Percentiles rank a stretch among this genome's conserved stretches.
Evolutionary conservation across 2,113 vertebrate species (phyloP).

Genomic region (Chaetodon auriga): DNA sequence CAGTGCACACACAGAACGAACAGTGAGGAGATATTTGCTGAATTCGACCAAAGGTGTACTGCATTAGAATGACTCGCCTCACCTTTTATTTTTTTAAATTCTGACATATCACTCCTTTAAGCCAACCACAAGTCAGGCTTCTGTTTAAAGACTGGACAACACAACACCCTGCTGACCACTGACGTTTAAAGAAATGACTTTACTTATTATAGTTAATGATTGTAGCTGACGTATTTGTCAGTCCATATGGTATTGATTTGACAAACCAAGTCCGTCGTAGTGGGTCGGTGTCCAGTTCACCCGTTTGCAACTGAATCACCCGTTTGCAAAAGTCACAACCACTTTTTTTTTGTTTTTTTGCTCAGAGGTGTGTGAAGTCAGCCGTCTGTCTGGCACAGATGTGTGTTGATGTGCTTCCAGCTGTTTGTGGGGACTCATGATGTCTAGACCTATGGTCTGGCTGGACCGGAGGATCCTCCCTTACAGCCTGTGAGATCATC

Average conservation of each 20-base stretch:
- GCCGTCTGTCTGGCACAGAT: conserved; percentile 66
- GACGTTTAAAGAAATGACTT: neutral
- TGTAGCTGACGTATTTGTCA: neutral
- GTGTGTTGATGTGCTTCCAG: conserved; percentile 77
- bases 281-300: neutral
- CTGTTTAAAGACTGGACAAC: neutral
- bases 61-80: no score
- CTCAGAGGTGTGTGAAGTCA: conserved; percentile 63
- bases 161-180: neutral
- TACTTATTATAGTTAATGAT: neutral
- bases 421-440: conserved; percentile 57
- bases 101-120: no score
- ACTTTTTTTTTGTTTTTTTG: conserved; percentile 1
- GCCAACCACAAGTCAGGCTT: neutral
- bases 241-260: conserved; percentile 24
- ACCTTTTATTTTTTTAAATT: no score
- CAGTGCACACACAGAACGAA: no score
- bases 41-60: no score
- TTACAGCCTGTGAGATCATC: conserved; percentile 70
- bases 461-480: conserved; percentile 61
- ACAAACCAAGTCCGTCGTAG: conserved; percentile 8
- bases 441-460: conserved; percentile 64
- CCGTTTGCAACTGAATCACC: neutral
- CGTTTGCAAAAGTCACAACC: neutral
- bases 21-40: no score